A percentile compares a stretch with the other conserved stretches of the same genome.
Conservation (phyloP, 2,888 invertebrate genomes). For the Patella pellucida region DNA sequence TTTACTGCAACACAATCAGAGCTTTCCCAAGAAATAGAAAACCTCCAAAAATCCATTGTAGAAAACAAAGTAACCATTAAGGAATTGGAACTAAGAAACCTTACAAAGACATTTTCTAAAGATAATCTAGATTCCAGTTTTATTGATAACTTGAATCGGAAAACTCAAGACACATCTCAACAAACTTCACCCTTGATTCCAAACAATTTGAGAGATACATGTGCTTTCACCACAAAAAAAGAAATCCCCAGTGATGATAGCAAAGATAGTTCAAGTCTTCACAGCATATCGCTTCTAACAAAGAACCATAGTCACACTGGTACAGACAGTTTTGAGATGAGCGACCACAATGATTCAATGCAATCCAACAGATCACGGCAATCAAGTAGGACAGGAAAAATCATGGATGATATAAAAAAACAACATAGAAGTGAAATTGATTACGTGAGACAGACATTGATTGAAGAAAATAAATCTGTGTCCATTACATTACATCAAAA, state of each 20-base stretch:
- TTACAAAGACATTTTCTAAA: neutral
- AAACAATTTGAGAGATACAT: neutral
- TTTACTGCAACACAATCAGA: neutral
- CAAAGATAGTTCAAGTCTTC: neutral
- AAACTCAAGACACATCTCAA: neutral
- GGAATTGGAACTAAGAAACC: conserved; percentile 46
- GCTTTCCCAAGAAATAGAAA: conserved; percentile 37
- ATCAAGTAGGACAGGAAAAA: neutral
- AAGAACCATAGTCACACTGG: neutral
- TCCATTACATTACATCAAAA: conserved; percentile 22
- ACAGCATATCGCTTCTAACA: neutral
- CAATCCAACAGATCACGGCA: neutral
- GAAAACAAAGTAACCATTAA: conserved; percentile 43
- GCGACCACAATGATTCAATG: neutral
- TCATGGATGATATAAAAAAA: neutral
- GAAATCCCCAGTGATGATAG: neutral
- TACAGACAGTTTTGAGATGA: neutral
- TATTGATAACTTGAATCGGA: neutral
- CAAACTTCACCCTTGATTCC: neutral
- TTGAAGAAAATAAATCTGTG: conserved; percentile 13
- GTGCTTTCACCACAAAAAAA: neutral
- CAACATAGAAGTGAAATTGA: conserved; percentile 1
- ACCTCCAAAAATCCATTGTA: conserved; percentile 41
- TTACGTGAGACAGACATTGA: neutral
- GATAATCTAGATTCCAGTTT: neutral